Percentiles rank a stretch among this genome's conserved stretches.
phyloP scores from a whole-genome alignment of 2,113 vertebrate genomes.

The Myiozetetes cayanensis region DNA sequence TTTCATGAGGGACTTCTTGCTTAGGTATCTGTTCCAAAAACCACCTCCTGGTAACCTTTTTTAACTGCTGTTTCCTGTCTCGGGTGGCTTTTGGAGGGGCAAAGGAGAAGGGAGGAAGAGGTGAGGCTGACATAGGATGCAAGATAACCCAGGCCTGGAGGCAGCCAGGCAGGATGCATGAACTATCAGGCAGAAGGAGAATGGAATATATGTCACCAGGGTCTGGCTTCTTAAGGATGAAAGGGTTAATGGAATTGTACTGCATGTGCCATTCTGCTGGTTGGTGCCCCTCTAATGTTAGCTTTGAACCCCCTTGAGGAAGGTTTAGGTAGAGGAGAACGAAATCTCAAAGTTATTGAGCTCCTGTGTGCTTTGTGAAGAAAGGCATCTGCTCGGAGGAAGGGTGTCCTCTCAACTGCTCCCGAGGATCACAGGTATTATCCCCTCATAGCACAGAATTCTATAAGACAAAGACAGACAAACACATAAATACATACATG shows the following conservation, averaged over 20 bases:
- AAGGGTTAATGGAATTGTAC: background rate
- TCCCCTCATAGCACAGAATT: background rate
- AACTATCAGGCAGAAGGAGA: background rate
- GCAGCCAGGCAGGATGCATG: background rate
- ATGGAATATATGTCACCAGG: background rate
- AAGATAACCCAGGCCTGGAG: background rate
- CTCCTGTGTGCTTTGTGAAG: background rate
- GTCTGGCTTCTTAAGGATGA: background rate
- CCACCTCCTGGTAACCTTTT: accelerated
- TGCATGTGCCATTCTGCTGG: background rate
- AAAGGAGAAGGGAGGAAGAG: background rate
- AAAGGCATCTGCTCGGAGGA: background rate
- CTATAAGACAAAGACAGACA: background rate
- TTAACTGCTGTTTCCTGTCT: background rate
- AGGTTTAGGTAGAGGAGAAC: background rate
- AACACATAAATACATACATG: accelerated
- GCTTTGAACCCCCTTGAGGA: background rate
- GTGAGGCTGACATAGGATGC: background rate
- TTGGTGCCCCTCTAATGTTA: background rate
- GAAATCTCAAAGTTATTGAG: background rate
- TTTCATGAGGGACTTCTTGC: background rate
- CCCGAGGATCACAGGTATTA: background rate
- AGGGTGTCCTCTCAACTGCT: background rate
- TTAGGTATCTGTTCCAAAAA: background rate
- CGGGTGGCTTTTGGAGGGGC: background rate